These are phyloP conservation scores for Lepus europaeus DNA, from an alignment of 2,113 vertebrate species.

Conservation along the genomic window DNA sequence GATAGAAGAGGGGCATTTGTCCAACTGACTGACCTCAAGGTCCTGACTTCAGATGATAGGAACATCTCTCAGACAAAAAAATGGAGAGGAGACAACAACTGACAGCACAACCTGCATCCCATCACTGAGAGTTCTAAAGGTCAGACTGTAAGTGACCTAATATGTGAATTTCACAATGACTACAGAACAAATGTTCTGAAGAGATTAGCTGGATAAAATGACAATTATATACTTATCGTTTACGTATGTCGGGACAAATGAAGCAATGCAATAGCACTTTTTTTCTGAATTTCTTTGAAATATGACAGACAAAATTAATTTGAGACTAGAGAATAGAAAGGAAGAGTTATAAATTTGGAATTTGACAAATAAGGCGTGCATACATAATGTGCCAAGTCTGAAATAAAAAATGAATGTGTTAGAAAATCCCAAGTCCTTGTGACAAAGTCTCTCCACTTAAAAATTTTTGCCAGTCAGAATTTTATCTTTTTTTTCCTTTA, in stretches of 20 bases:
- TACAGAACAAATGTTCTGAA: slow-evolving; percentile 69
- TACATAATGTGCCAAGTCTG: slow-evolving; percentile 68
- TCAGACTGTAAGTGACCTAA: slow-evolving; percentile 76
- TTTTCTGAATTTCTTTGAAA: slow-evolving; percentile 75
- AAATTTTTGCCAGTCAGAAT: neutral
- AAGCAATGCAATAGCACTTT: slow-evolving; percentile 53
- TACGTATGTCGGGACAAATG: slow-evolving; percentile 79
- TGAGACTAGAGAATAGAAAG: slow-evolving; percentile 74
- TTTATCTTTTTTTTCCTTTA: slow-evolving; percentile 16
- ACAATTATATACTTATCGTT: slow-evolving; percentile 72
- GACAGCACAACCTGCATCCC: slow-evolving; percentile 72
- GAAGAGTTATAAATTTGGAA: slow-evolving; percentile 76
- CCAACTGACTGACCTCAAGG: neutral
- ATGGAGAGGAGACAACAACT: slow-evolving; percentile 49
- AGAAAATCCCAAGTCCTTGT: slow-evolving; percentile 65
- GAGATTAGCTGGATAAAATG: slow-evolving; percentile 70
- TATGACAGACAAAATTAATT: slow-evolving; percentile 81
- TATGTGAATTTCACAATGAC: slow-evolving; percentile 57
- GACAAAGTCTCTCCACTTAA: slow-evolving; percentile 46
- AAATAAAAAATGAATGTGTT: slow-evolving; percentile 77
- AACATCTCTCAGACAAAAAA: slow-evolving; percentile 61
- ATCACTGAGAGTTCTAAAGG: slow-evolving; percentile 73
- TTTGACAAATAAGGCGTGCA: slow-evolving; percentile 77
- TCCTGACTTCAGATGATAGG: slow-evolving; percentile 68
- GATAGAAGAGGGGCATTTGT: neutral